Conservation (phyloP, 2,113 vertebrate genomes). For the Fregetta grallaria region DNA sequence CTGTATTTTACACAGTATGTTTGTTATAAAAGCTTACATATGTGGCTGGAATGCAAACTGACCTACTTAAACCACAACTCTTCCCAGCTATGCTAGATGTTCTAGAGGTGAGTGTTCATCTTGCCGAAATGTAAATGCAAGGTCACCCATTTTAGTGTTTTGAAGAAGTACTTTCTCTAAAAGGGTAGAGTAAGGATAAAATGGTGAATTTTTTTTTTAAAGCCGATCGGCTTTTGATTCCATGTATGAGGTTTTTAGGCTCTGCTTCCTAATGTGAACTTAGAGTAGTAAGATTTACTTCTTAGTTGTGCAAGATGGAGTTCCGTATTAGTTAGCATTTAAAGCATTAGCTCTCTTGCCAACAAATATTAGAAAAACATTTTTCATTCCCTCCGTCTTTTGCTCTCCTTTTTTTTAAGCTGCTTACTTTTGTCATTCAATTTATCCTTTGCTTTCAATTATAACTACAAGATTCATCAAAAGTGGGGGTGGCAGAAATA, state of each 20-base stretch:
- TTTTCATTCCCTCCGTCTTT: not conserved
- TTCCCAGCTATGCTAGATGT: not conserved
- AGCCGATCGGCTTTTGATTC: not conserved
- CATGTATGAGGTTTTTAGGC: not conserved
- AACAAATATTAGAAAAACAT: not conserved
- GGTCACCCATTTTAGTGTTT: not conserved
- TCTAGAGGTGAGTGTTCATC: not conserved
- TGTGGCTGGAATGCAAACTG: not conserved
- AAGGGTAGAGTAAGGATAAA: not conserved
- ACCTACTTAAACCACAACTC: not conserved
- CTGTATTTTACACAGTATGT: not conserved
- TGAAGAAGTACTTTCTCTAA: not conserved
- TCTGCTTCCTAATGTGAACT: not conserved
- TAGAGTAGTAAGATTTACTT: not conserved
- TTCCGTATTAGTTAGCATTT: not conserved
- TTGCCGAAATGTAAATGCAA: not conserved
- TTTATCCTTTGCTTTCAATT: constrained; percentile 9
- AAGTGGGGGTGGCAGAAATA: not conserved
- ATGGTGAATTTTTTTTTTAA: not conserved
- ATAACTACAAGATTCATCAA: not conserved
- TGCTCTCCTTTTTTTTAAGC: not conserved
- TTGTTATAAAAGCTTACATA: not conserved
- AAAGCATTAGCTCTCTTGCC: not conserved
- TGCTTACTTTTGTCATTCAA: not conserved
- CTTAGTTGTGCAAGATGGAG: not conserved